These are phyloP conservation scores for Heteromyza rotundicornis DNA, from an alignment of 2,888 invertebrate species.

Conservation along the genomic window DNA sequence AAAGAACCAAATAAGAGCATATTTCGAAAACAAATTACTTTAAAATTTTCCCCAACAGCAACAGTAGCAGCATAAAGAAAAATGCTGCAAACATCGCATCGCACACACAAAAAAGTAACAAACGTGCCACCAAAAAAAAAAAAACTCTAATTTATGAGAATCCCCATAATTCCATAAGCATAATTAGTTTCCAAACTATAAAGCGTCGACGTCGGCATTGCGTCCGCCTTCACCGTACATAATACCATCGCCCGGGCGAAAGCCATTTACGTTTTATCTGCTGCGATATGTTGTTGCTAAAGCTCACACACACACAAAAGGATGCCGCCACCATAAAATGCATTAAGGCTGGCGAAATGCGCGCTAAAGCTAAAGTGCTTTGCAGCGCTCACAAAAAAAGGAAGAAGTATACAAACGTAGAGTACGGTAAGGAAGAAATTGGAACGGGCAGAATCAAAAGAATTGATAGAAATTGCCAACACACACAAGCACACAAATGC, in stretches of 20 bases:
- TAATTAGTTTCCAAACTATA: constrained; percentile 59
- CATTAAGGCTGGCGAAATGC: neutral
- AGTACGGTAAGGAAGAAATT: too few relatives aligned
- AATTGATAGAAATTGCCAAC: constrained; percentile 11
- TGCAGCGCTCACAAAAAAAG: too few relatives aligned
- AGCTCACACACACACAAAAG: neutral
- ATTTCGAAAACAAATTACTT: constrained; percentile 27
- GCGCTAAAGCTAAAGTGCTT: neutral
- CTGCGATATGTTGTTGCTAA: neutral
- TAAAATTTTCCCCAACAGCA: constrained; percentile 15
- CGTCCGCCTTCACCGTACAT: too few relatives aligned
- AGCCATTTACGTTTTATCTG: constrained; percentile 5
- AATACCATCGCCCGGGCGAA: neutral
- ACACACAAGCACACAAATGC: neutral
- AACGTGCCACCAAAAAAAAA: neutral
- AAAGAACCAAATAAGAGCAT: neutral
- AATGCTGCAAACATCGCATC: neutral
- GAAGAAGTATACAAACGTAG: too few relatives aligned
- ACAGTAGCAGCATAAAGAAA: constrained; percentile 1
- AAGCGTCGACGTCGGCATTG: too few relatives aligned
- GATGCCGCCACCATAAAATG: neutral
- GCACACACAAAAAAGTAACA: neutral
- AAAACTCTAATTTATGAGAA: constrained; percentile 35
- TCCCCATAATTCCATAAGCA: constrained; percentile 51
- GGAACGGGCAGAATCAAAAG: neutral